Percentiles rank a stretch among this genome's conserved stretches.
Conservation (phyloP, 2,797 vertebrate species). For the Cryptoprocta ferox region DNA sequence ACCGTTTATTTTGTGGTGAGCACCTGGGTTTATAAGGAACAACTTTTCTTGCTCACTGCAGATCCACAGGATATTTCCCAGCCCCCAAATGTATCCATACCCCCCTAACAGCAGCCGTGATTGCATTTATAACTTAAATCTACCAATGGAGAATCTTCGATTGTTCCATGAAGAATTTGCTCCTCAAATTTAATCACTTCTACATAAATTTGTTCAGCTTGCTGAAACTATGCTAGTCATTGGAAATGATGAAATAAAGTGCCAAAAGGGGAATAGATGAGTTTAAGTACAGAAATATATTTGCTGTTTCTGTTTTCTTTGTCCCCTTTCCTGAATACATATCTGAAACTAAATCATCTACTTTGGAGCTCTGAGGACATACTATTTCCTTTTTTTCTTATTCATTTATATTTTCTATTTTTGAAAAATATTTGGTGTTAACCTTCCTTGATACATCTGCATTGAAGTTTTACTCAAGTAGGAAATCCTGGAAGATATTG, state of each 20-base stretch:
- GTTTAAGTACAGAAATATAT: not conserved
- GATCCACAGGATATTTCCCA: not conserved
- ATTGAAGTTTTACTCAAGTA: not conserved
- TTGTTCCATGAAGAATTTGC: not conserved
- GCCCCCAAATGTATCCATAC: not conserved
- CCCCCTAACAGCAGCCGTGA: not conserved
- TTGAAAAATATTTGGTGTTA: not conserved
- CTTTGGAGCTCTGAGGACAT: not conserved
- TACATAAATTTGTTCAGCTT: not conserved
- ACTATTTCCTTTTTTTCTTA: not conserved
- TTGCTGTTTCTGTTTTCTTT: not conserved
- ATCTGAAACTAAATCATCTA: not conserved
- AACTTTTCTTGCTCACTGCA: not conserved
- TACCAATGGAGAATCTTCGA: not conserved
- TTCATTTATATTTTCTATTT: not conserved
- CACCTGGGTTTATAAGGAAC: not conserved
- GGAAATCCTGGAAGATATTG: not conserved
- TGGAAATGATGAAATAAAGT: not conserved
- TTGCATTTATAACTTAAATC: not conserved
- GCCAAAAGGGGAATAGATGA: not conserved
- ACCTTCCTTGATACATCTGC: not conserved
- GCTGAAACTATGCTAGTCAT: not conserved
- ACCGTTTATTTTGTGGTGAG: not conserved
- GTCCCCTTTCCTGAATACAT: not conserved
- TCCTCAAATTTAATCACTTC: not conserved